phyloP scores from a whole-genome alignment of 2,113 vertebrate genomes.

The Tenrec ecaudatus region DNA sequence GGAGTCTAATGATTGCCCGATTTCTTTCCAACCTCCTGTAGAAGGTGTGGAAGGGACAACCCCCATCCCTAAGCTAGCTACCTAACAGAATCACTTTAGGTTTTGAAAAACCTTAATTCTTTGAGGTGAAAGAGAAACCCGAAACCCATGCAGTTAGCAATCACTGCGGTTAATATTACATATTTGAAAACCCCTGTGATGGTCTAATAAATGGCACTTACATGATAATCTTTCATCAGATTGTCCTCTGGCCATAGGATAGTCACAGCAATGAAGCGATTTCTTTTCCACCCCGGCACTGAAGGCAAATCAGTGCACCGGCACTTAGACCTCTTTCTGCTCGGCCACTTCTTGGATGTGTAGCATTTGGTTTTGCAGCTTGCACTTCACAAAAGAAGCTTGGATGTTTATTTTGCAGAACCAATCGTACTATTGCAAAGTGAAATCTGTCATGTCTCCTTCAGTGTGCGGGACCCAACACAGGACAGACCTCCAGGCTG shows the following conservation, averaged over 20 bases:
- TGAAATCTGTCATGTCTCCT: constrained; percentile 43
- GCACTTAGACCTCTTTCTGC: neutral
- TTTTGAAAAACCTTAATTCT: constrained; percentile 7
- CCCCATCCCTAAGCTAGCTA: too few relatives aligned
- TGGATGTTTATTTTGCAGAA: neutral
- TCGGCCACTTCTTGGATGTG: constrained; percentile 21
- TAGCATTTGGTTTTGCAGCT: neutral
- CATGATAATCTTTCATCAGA: neutral
- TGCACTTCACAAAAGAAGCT: constrained; percentile 20
- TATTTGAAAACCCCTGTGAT: neutral
- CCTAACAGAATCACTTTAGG: neutral
- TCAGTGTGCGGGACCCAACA: constrained; percentile 45
- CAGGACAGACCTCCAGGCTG: constrained; percentile 23
- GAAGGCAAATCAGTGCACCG: neutral
- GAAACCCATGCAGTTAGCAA: neutral
- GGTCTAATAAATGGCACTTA: neutral
- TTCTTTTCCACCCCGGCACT: neutral
- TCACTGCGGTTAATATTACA: neutral
- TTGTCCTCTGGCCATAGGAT: neutral
- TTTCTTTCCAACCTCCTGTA: too few relatives aligned
- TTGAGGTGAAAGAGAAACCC: neutral
- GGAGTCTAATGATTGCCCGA: too few relatives aligned
- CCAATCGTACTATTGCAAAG: neutral
- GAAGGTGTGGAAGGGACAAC: too few relatives aligned
- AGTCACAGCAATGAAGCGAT: constrained; percentile 5